phyloP scores from a whole-genome alignment of 1,140 invertebrate species.

The Tyrophagus putrescentiae region DNA sequence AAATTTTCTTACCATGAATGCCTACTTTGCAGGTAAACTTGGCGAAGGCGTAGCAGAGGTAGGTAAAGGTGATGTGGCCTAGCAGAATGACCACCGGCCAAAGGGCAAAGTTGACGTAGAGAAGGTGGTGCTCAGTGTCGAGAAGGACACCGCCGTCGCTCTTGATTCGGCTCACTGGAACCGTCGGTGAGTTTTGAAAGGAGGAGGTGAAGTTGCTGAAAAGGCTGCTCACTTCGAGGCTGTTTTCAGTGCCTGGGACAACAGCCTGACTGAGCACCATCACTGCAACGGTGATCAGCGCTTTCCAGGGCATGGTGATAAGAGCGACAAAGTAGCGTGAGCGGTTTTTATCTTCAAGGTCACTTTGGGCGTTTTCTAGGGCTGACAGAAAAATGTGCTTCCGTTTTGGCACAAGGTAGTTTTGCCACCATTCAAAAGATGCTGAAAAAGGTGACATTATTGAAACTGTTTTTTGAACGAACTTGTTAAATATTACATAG shows the following conservation, averaged over 20 bases:
- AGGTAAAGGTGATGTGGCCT: conserved; percentile 62
- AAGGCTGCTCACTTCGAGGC: neutral
- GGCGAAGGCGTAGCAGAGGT: conserved; percentile 71
- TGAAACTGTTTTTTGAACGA: conserved; percentile 55
- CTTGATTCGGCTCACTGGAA: neutral
- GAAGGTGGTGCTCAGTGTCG: neutral
- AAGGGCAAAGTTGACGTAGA: neutral
- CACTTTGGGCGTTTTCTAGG: conserved; percentile 59
- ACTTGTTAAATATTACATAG: conserved; percentile 43
- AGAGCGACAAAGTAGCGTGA: conserved; percentile 73
- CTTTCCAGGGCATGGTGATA: conserved; percentile 74
- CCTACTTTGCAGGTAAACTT: conserved; percentile 93
- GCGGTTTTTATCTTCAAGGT: conserved; percentile 50
- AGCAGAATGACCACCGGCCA: conserved; percentile 40
- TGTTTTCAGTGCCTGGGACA: conserved; percentile 51
- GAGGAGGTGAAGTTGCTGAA: neutral
- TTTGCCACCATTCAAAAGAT: conserved; percentile 91
- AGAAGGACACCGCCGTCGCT: conserved; percentile 18
- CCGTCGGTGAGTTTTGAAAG: neutral
- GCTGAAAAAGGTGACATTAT: too few species aligned
- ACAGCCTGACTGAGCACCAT: conserved; percentile 49
- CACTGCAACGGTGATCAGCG: conserved; percentile 56
- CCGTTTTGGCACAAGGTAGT: conserved; percentile 54
- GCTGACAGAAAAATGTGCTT: conserved; percentile 45
- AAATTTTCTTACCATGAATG: too few species aligned